Base-by-base conservation (phyloP, 2,888 invertebrate species). In the Dorcus hopei region DNA sequence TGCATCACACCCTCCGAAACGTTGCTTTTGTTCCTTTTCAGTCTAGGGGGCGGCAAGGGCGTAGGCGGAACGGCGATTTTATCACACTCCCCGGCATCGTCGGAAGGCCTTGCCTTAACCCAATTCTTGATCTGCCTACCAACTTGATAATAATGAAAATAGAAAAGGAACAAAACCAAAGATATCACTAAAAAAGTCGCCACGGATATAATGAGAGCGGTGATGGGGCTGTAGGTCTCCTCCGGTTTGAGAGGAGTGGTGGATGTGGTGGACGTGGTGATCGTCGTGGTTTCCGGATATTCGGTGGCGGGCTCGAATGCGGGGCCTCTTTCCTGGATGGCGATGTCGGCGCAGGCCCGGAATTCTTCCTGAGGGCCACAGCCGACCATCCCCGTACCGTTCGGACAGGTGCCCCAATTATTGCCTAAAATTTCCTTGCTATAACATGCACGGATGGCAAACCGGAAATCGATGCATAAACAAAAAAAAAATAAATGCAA, bases 291-390 rank as follows among this genome's bases (percentile, higher is more conserved):
- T 63, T 9, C 59, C 58, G 59, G 63, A 77, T 74, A 68, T 77
- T 71, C 72, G 82, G 76, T 70, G 81, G 76, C 70, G 45, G 58
- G 61, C 38, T 33, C 38, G 23, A 16, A 55, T 43, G n/a, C 53
- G 23, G 80, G 80, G 19, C 67, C 64, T 54, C 78, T 76, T 57
- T 85, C 85, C 2, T 86, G 86, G 41, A 94, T 87, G 11, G 87
- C 82, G 47, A 93, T 87, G 70, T 94, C 93, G 0, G 93, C 88
- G 67, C 93, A 93, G 0, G 91, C 89, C 16, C 93, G 83, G 71
- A 94, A 94, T 72, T 93, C 92, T 74, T 94, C 94, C 73, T 94
- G 94, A 0, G 90, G 90, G 0, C 94, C 94, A 72, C 94, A 94
- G 0, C 94, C 94, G 0, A 94, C 88, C 0, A 88, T 88, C 38